Percentiles rank a stretch among this genome's conserved stretches.
Evolutionary conservation across 2,797 vertebrate species (phyloP).

Genomic region (Sus cebifrons): DNA sequence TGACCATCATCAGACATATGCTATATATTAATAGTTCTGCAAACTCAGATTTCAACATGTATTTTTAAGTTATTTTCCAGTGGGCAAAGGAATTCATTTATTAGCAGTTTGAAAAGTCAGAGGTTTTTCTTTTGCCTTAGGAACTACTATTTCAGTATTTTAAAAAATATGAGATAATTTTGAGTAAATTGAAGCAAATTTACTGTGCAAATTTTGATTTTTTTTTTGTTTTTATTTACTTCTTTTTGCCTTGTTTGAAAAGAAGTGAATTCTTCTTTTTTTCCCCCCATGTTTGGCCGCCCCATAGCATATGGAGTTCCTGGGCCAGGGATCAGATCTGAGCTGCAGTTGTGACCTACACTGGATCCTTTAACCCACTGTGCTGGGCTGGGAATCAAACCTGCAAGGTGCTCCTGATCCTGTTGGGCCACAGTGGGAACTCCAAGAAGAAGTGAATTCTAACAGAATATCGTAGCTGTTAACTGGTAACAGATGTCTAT

Average conservation of each 20-base stretch:
- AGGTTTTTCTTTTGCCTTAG: conserved; percentile 46
- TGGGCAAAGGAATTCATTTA: background rate
- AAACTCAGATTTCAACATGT: background rate
- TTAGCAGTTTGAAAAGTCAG: background rate
- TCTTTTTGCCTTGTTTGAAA: background rate
- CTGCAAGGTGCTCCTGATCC: too few relatives aligned
- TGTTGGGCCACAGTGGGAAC: too few relatives aligned
- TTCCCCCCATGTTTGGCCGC: too few relatives aligned
- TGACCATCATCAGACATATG: background rate
- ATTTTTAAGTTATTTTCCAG: conserved; percentile 34
- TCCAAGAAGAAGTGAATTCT: background rate
- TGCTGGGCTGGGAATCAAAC: too few relatives aligned
- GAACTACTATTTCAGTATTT: background rate
- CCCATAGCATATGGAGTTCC: too few relatives aligned
- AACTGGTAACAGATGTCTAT: conserved; percentile 45
- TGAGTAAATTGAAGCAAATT: conserved; percentile 45
- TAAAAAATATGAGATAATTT: background rate
- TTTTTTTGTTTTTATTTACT: background rate
- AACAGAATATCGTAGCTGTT: conserved; percentile 11
- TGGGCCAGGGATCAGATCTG: too few relatives aligned
- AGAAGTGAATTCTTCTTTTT: background rate
- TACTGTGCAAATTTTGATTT: background rate
- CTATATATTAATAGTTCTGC: background rate
- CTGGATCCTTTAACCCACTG: too few relatives aligned
- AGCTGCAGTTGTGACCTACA: too few relatives aligned